Evolutionary conservation across 2,888 invertebrate genomes (phyloP).

Genomic region (Laspeyria flexula): DNA sequence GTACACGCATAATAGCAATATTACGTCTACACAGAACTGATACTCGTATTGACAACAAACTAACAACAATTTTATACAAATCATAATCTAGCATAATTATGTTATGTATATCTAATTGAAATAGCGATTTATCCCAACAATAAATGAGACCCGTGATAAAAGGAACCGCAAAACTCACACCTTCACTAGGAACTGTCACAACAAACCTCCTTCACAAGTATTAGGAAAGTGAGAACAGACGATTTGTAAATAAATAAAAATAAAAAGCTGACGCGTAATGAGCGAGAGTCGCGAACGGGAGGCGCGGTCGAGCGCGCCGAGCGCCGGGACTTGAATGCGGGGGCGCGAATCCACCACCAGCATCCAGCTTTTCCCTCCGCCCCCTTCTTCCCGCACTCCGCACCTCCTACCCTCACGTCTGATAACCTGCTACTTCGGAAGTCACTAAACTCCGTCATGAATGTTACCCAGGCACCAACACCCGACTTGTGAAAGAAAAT

Average conservation of each 20-base stretch:
- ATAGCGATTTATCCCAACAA: background rate
- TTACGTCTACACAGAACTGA: background rate
- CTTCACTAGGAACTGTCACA: slow-evolving; percentile 73
- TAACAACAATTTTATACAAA: background rate
- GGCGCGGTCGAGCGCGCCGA: slow-evolving; percentile 71
- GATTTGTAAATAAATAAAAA: slow-evolving; percentile 59
- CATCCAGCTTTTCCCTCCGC: slow-evolving; percentile 70
- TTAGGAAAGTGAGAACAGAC: slow-evolving; percentile 47
- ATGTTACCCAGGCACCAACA: slow-evolving; percentile 77
- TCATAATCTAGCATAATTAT: background rate
- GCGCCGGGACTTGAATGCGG: slow-evolving; percentile 77
- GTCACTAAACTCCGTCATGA: slow-evolving; percentile 83
- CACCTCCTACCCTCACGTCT: slow-evolving; percentile 62
- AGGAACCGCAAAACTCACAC: slow-evolving; percentile 72
- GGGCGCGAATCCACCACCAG: slow-evolving; percentile 70
- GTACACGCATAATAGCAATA: background rate
- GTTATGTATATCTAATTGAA: background rate
- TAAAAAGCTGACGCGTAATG: slow-evolving; percentile 65
- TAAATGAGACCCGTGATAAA: slow-evolving; percentile 30
- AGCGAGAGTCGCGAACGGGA: slow-evolving; percentile 51
- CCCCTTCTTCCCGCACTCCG: slow-evolving; percentile 49
- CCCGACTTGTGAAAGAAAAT: slow-evolving; percentile 78
- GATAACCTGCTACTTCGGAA: slow-evolving; percentile 86
- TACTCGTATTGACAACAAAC: too few species aligned
- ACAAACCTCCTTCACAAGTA: slow-evolving; percentile 71